Conservation (phyloP, 2,888 invertebrate species). For the Dryomyza anilis region DNA sequence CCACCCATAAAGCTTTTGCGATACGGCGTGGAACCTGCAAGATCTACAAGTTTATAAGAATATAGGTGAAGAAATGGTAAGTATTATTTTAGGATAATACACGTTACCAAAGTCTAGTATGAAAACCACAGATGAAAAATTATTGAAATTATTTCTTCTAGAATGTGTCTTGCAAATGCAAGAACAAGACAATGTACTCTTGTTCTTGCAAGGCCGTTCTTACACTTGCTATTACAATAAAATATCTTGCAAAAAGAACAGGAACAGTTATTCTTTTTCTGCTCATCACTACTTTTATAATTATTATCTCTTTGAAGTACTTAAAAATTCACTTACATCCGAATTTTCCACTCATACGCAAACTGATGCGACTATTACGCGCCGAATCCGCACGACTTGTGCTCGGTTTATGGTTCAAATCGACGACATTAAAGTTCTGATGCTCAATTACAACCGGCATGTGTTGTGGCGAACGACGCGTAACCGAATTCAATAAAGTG, state of each 20-base stretch:
- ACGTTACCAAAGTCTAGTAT: too few species aligned
- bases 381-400: slow-evolving; percentile 57
- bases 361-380: slow-evolving; percentile 54
- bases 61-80: too few species aligned
- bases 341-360: slow-evolving; percentile 47
- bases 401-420: slow-evolving; percentile 58
- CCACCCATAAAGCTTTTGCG: slow-evolving; percentile 56
- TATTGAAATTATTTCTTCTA: too few species aligned
- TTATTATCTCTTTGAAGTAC: neutral
- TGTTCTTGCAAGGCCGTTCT: too few species aligned
- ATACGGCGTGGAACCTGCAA: slow-evolving; percentile 46
- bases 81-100: neutral
- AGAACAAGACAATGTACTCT: too few species aligned
- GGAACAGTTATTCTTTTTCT: slow-evolving; percentile 5
- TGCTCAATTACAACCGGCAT: slow-evolving; percentile 60
- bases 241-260: neutral
- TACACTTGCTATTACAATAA: too few species aligned
- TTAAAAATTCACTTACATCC: slow-evolving; percentile 34
- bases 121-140: too few species aligned
- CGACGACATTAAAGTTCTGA: slow-evolving; percentile 53
- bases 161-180: too few species aligned
- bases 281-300: slow-evolving; percentile 29
- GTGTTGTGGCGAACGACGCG: slow-evolving; percentile 56
- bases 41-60: too few species aligned
- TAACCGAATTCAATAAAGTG: slow-evolving; percentile 14